These are phyloP conservation scores for Cydia strobilella DNA, from an alignment of 1,140 invertebrate genomes.

Conservation along the genomic window DNA sequence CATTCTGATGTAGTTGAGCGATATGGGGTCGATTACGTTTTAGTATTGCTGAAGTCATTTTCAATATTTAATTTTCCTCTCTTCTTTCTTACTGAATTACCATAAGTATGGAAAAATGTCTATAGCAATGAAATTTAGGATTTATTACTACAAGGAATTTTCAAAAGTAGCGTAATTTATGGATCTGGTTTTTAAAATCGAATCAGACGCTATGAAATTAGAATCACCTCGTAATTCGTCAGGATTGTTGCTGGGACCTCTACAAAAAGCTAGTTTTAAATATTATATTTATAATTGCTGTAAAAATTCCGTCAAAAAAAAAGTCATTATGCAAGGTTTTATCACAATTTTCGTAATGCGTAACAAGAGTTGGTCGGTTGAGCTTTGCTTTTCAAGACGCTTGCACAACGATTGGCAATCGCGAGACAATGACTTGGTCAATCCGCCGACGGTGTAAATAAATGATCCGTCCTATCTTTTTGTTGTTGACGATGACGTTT, in stretches of 20 bases:
- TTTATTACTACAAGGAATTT: neutral
- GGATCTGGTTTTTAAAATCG: neutral
- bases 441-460: constrained; percentile 58
- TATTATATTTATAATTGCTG: constrained; percentile 4
- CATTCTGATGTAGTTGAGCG: constrained; percentile 44
- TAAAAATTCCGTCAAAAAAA: constrained; percentile 8
- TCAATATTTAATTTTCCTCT: neutral
- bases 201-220: neutral
- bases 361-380: constrained; percentile 25
- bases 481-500: neutral
- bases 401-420: constrained; percentile 21
- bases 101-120: no score
- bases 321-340: constrained; percentile 28
- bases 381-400: constrained; percentile 27
- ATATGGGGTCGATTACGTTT: constrained; percentile 51
- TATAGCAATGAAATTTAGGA: no score
- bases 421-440: constrained; percentile 22
- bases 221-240: neutral
- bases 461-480: neutral
- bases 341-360: constrained; percentile 29
- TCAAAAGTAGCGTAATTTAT: neutral
- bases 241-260: neutral
- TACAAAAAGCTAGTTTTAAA: constrained; percentile 7
- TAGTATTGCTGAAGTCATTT: constrained; percentile 28
- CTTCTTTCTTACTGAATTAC: no score